A percentile compares a stretch with the other conserved stretches of the same genome.
Evolutionary conservation across 2,797 vertebrate species (phyloP).

Genomic region (Syndactyla subalaris): DNA sequence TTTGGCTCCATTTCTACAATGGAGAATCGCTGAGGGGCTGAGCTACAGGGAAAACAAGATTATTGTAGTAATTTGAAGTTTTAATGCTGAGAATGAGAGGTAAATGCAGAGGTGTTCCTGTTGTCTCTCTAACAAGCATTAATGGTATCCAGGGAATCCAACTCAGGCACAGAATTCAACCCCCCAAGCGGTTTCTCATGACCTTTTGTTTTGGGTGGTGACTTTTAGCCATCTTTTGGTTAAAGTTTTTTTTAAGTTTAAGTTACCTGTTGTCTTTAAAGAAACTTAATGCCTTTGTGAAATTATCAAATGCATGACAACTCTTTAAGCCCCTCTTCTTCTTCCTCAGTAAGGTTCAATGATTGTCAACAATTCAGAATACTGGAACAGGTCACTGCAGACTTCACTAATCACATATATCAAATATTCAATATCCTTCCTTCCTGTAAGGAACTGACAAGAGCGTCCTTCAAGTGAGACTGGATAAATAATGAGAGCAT

Average conservation of each 20-base stretch:
- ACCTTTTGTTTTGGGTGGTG: background rate
- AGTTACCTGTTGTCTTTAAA: background rate
- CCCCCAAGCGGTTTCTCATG: background rate
- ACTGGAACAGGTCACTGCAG: background rate
- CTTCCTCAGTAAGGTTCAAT: conserved; percentile 6
- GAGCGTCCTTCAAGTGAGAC: background rate
- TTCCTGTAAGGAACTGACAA: background rate
- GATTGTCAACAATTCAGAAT: background rate
- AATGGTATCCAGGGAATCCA: background rate
- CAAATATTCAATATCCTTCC: conserved; percentile 24
- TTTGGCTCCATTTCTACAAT: background rate
- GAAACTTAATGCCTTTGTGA: background rate
- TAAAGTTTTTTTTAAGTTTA: background rate
- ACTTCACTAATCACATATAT: conserved; percentile 1
- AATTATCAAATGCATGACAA: background rate
- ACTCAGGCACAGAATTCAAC: background rate
- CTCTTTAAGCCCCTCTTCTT: background rate
- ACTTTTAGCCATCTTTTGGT: background rate
- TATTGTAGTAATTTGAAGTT: background rate
- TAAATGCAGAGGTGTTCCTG: background rate
- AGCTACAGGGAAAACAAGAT: background rate
- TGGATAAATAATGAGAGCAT: conserved; percentile 5
- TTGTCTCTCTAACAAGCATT: background rate
- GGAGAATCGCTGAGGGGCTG: background rate
- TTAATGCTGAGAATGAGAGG: background rate